These are phyloP conservation scores for Poecilia latipinna DNA, from an alignment of 2,113 vertebrate species.

Conservation along the genomic window DNA sequence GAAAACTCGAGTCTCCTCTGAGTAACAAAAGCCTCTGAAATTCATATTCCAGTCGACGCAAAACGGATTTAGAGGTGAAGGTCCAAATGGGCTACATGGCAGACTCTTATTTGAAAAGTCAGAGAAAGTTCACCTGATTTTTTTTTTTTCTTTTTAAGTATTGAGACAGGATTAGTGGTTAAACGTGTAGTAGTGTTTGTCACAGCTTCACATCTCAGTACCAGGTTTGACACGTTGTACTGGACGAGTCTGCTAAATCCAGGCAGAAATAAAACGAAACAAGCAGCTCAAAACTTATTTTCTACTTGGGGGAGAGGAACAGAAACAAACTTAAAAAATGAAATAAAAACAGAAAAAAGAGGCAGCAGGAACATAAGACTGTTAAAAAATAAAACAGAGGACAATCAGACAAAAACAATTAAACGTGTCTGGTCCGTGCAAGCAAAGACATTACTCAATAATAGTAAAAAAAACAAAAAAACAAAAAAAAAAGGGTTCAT, in stretches of 20 bases:
- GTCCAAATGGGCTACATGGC: background rate
- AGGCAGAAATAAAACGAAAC: slow-evolving; percentile 10
- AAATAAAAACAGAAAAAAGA: slow-evolving; percentile 41
- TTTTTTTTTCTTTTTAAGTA: background rate
- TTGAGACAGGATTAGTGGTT: slow-evolving; percentile 42
- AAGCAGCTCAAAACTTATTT: slow-evolving; percentile 16
- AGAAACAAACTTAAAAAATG: slow-evolving; percentile 2
- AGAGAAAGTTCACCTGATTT: background rate
- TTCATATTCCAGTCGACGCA: background rate
- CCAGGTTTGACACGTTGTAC: slow-evolving; percentile 1
- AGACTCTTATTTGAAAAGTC: background rate
- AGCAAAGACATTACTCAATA: slow-evolving; percentile 12
- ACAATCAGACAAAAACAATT: slow-evolving; percentile 17
- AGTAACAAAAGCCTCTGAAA: slow-evolving; percentile 40
- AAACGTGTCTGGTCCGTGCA: slow-evolving; percentile 46
- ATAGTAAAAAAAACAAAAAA: slow-evolving; percentile 9
- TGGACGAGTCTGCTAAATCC: slow-evolving; percentile 17
- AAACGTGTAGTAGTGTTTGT: slow-evolving; percentile 18
- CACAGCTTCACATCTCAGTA: slow-evolving; percentile 32
- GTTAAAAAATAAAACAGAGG: slow-evolving; percentile 5
- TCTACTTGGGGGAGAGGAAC: background rate
- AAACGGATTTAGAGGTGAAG: background rate
- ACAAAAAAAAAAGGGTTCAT: slow-evolving; percentile 34
- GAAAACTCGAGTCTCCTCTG: slow-evolving; percentile 53
- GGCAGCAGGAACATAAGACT: slow-evolving; percentile 45